Conservation (phyloP, 2,888 invertebrate genomes). For the Chesias legatella region DNA sequence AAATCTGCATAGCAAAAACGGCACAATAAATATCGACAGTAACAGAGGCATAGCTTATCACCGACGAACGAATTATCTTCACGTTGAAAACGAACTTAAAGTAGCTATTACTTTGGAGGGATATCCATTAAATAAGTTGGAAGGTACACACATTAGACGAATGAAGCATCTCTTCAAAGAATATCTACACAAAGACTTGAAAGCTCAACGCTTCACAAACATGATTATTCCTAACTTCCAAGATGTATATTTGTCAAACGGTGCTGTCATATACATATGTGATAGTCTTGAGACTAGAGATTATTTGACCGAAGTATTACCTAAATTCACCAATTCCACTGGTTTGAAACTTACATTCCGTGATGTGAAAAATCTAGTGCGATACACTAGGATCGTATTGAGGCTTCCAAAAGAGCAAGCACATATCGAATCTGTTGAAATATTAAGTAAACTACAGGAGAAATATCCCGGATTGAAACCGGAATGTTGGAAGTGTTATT, state of each 20-base stretch:
- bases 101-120: conserved; percentile 64
- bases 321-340: conserved; percentile 62
- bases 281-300: conserved; percentile 71
- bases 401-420: conserved; percentile 59
- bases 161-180: conserved; percentile 68
- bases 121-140: conserved; percentile 64
- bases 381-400: conserved; percentile 66
- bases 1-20: conserved; percentile 48
- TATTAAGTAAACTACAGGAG: conserved; percentile 48
- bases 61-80: conserved; percentile 67
- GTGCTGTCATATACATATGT: conserved; percentile 70
- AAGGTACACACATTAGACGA: conserved; percentile 63
- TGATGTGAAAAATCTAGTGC: conserved; percentile 55
- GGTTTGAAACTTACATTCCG: conserved; percentile 60
- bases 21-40: conserved; percentile 62
- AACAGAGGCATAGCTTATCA: conserved; percentile 68
- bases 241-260: conserved; percentile 67
- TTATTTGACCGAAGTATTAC: conserved; percentile 58
- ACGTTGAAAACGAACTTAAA: conserved; percentile 65
- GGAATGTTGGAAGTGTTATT: conserved; percentile 69
- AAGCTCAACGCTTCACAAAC: conserved; percentile 57
- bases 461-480: conserved; percentile 59
- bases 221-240: conserved; percentile 67
- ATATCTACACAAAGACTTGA: conserved; percentile 65
- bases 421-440: conserved; percentile 55